phyloP scores from a whole-genome alignment of 2,797 vertebrate genomes.

The Tangara arthus region DNA sequence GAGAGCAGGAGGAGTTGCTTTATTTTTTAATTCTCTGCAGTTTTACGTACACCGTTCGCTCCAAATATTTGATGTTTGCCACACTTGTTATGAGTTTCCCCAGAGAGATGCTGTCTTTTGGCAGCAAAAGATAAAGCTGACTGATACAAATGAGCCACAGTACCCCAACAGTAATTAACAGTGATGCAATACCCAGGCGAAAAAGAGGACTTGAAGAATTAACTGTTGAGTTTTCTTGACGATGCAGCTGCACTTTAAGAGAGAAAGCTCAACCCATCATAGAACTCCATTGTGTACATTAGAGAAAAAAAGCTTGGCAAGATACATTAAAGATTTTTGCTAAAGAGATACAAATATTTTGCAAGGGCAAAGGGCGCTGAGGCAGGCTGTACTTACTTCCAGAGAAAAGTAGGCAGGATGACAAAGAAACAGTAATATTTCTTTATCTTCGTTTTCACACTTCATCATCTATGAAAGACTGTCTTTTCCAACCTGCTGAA shows the following conservation, averaged over 20 bases:
- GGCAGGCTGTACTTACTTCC: constrained; percentile 53
- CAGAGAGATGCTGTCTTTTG: constrained; percentile 76
- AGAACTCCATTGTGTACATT: constrained; percentile 62
- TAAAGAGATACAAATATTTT: constrained; percentile 49
- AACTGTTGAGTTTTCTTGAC: constrained; percentile 61
- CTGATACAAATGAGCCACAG: constrained; percentile 75
- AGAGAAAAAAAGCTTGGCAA: constrained; percentile 56
- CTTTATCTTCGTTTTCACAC: constrained; percentile 56
- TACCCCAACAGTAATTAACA: constrained; percentile 70
- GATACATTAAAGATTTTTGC: constrained; percentile 61
- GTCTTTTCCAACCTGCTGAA: constrained; percentile 55
- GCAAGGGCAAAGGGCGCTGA: constrained; percentile 41
- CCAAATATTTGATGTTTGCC: constrained; percentile 65
- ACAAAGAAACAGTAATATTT: constrained; percentile 57
- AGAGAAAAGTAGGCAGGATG: constrained; percentile 51
- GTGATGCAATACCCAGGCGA: constrained; percentile 74
- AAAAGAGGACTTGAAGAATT: constrained; percentile 68
- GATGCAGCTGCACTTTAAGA: constrained; percentile 43
- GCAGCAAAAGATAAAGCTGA: constrained; percentile 76
- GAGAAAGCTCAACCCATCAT: constrained; percentile 28
- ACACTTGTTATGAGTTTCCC: constrained; percentile 74
- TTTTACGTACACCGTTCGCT: constrained; percentile 6
- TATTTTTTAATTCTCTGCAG: constrained; percentile 42
- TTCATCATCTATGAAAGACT: constrained; percentile 37
- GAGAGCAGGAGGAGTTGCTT: constrained; percentile 18